Evolutionary conservation across 2,797 vertebrate genomes (phyloP).

Genomic region (Gambelia wislizenii): DNA sequence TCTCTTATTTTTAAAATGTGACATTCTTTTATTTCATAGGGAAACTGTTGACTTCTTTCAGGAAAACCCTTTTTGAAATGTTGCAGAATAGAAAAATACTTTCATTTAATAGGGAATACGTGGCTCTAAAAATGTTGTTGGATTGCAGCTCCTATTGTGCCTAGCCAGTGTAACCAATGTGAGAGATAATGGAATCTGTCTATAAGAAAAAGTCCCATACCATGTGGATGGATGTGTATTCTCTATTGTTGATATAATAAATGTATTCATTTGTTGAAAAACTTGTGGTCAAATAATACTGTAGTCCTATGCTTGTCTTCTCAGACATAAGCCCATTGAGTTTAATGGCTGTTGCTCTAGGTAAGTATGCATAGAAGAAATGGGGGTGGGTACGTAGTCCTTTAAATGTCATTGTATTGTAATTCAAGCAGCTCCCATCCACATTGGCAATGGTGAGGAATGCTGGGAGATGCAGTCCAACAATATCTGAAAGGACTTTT

Average conservation of each 20-base stretch:
- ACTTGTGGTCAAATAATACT: not conserved
- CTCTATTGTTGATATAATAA: not conserved
- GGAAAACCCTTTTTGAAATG: not conserved
- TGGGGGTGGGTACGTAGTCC: not conserved
- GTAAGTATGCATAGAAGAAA: not conserved
- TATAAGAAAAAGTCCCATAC: no score
- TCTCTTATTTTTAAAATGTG: not conserved
- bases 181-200: no score
- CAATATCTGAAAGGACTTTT: not conserved
- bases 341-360: not conserved
- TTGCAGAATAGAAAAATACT: not conserved
- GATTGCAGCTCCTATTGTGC: no score
- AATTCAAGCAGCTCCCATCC: no score
- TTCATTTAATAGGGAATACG: not conserved
- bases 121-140: no score
- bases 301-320: no score
- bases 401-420: not conserved
- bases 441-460: not conserved
- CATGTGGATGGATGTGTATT: no score
- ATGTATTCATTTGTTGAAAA: not conserved
- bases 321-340: not conserved
- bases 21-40: not conserved
- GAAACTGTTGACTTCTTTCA: not conserved
- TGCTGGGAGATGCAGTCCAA: no score
- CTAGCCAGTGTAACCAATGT: no score